These are phyloP conservation scores for Aleiodes sp. DNA, from an alignment of 1,140 invertebrate species.

Conservation along the genomic window DNA sequence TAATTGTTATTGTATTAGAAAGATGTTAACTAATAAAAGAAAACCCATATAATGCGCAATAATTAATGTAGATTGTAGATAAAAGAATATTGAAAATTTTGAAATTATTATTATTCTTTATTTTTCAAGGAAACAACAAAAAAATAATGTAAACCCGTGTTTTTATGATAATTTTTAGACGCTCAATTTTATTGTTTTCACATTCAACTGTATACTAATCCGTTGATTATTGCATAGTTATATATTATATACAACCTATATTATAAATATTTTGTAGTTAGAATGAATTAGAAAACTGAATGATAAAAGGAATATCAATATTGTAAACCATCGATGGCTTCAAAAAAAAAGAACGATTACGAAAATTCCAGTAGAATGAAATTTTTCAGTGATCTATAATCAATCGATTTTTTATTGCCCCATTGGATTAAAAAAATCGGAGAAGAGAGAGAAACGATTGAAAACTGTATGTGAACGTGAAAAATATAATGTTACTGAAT, in stretches of 20 bases:
- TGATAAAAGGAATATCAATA: background rate
- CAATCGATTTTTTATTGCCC: conserved; percentile 17
- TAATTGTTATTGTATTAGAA: conserved; percentile 1
- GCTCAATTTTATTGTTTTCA: conserved; percentile 41
- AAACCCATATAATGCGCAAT: background rate
- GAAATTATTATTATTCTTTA: background rate
- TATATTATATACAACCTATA: conserved; percentile 35
- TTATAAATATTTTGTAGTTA: conserved; percentile 35
- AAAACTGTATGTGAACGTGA: conserved; percentile 24
- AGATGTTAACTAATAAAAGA: background rate
- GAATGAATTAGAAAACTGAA: conserved; percentile 28
- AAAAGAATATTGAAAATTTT: background rate
- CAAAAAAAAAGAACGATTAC: too few relatives aligned
- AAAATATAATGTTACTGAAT: conserved; percentile 42
- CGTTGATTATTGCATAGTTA: conserved; percentile 50
- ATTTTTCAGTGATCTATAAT: too few relatives aligned
- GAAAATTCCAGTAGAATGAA: too few relatives aligned
- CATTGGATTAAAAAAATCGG: background rate
- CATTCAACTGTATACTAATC: conserved; percentile 37
- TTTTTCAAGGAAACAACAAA: background rate
- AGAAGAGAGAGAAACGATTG: conserved; percentile 27
- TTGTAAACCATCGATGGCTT: conserved; percentile 14
- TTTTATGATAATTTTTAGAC: conserved; percentile 25
- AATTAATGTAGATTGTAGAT: background rate
- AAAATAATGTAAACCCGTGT: background rate